Percentiles rank a stretch among this genome's conserved stretches.
Evolutionary conservation across 1,140 invertebrate genomes (phyloP).

Genomic region (Drosophila ambigua): DNA sequence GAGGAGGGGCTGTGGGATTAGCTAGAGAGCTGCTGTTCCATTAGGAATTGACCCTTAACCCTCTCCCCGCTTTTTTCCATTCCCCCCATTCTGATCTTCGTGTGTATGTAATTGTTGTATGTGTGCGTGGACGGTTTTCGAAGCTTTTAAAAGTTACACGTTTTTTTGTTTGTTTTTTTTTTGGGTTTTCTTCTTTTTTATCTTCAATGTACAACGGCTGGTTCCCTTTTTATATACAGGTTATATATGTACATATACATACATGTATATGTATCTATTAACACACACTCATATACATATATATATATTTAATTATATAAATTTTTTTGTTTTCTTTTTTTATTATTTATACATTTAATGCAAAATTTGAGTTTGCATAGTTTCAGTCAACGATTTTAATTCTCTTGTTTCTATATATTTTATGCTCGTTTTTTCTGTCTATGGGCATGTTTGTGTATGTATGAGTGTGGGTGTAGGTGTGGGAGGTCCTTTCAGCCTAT

Average conservation of each 20-base stretch:
- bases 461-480: background rate
- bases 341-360: slow-evolving; percentile 54
- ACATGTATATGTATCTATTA: slow-evolving; percentile 8
- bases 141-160: slow-evolving; percentile 74
- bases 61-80: background rate
- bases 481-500: slow-evolving; percentile 6
- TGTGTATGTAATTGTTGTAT: slow-evolving; percentile 22
- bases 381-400: slow-evolving; percentile 68
- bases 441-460: slow-evolving; percentile 1
- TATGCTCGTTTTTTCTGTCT: slow-evolving; percentile 5
- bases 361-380: slow-evolving; percentile 50
- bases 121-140: slow-evolving; percentile 81
- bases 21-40: background rate
- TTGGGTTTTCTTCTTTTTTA: slow-evolving; percentile 47
- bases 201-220: slow-evolving; percentile 27
- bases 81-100: background rate
- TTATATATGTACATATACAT: slow-evolving; percentile 15
- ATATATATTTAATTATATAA: slow-evolving; percentile 15
- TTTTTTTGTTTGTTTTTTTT: slow-evolving; percentile 57
- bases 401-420: slow-evolving; percentile 10
- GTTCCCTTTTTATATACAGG: slow-evolving; percentile 28
- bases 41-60: too few relatives aligned
- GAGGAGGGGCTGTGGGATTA: too few relatives aligned
- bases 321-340: slow-evolving; percentile 17
- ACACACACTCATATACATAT: slow-evolving; percentile 12